These are phyloP conservation scores for Lasius platythorax DNA, from an alignment of 2,888 invertebrate genomes.

Conservation along the genomic window DNA sequence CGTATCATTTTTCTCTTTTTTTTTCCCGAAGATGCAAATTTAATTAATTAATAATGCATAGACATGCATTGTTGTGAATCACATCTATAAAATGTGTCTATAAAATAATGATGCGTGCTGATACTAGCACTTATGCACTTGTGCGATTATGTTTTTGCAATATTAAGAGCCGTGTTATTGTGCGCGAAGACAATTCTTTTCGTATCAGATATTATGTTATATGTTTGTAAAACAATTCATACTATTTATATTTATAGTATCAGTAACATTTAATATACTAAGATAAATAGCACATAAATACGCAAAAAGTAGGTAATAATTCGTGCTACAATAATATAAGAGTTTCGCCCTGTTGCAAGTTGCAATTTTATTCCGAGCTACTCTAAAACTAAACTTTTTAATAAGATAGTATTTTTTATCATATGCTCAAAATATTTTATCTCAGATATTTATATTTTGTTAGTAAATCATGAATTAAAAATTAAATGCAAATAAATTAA, in stretches of 20 bases:
- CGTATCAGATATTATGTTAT: too few relatives aligned
- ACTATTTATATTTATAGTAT: background rate
- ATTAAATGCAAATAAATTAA: background rate
- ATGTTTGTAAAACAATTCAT: background rate
- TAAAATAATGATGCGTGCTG: background rate
- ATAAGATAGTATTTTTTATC: background rate
- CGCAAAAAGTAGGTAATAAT: background rate
- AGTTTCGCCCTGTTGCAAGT: background rate
- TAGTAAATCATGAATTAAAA: background rate
- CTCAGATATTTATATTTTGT: background rate
- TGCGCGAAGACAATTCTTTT: background rate
- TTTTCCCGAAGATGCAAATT: background rate
- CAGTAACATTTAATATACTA: background rate
- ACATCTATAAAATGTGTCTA: background rate
- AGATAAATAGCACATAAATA: constrained; percentile 1
- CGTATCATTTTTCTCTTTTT: background rate
- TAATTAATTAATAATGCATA: background rate
- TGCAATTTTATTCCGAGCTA: background rate
- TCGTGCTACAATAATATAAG: background rate
- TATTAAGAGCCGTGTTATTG: background rate
- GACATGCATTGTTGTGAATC: background rate
- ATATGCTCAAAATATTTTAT: background rate
- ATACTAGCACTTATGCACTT: background rate
- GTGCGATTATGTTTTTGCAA: background rate
- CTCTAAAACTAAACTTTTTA: background rate